Conservation (phyloP, 2,113 vertebrate species). For the Artemisiospiza belli region DNA sequence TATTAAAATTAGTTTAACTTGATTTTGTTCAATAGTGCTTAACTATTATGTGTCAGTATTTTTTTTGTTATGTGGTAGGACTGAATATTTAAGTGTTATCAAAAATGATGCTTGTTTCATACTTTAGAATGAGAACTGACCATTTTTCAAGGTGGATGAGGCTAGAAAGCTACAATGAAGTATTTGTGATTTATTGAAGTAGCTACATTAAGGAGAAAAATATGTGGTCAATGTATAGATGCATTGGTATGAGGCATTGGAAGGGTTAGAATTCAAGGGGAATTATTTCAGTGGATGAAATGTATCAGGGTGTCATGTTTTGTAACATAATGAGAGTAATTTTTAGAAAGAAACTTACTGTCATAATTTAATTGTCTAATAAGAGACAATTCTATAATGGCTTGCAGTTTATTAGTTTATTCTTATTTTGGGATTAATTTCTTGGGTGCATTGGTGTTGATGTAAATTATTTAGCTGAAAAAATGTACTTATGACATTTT, state of each 20-base stretch:
- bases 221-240: background rate
- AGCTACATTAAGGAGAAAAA: background rate
- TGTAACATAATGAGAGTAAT: background rate
- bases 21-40: background rate
- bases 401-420: background rate
- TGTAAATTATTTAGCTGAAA: background rate
- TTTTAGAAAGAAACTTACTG: background rate
- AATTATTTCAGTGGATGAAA: background rate
- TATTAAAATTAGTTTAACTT: background rate
- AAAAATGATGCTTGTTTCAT: background rate
- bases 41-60: background rate
- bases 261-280: background rate
- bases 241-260: background rate
- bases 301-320: background rate
- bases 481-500: background rate
- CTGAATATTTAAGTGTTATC: background rate
- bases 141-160: background rate
- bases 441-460: background rate
- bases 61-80: background rate
- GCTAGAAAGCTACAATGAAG: background rate
- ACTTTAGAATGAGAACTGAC: background rate
- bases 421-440: background rate
- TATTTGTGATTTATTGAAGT: background rate
- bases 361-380: background rate
- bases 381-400: background rate